Base-by-base conservation (phyloP, 1,140 invertebrate genomes). In the Pseudomyrmex sp. region DNA sequence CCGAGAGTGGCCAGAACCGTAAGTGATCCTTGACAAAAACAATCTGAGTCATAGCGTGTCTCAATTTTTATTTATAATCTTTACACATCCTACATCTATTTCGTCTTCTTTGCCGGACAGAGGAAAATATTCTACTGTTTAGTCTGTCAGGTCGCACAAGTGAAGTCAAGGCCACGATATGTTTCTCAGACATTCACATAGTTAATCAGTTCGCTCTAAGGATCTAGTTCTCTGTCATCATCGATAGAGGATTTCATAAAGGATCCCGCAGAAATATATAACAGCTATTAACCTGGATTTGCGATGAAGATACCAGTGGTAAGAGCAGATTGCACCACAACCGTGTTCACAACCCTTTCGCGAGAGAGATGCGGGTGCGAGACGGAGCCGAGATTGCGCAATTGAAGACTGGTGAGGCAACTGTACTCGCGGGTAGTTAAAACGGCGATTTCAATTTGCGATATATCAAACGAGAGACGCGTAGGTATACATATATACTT, bases 391-490 rank as follows among this genome's bases (percentile, higher is more conserved):
- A 13, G 44, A 50, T 79, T 79, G 52, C 66, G 54, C 52, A 79
- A 79, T 35, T 70, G 35, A 26, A 13, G 20, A 70, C 69, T 44
- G 70, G 52, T 59, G 76, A 61, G 20, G 76, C 66, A 80, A 72
- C 59, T 44, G 66, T 48, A 48, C 9, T 52, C 50, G 35, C 35
- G 35, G 5, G 5, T 46, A 50, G 66, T 59, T 70, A 50, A 70
- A 80, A 70, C 7, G 54, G 20, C 54, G 66, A 72, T 72, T 80
- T 72, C 54, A 80, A 80, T 48, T 72, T 35, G n/a, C 20, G 44
- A 70, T 70, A 50, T 70, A 59, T 80, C 66, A 70, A 35, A 70
- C 20, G 20, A 44, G 7, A 59, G 12, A 59, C 23, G 44, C 48
- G 35, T 50, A 72, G 35, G 35, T 35, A 35, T 35, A 35, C 35